Evolutionary conservation across 2,113 vertebrate genomes (phyloP).

Genomic region (Tamias sibiricus): DNA sequence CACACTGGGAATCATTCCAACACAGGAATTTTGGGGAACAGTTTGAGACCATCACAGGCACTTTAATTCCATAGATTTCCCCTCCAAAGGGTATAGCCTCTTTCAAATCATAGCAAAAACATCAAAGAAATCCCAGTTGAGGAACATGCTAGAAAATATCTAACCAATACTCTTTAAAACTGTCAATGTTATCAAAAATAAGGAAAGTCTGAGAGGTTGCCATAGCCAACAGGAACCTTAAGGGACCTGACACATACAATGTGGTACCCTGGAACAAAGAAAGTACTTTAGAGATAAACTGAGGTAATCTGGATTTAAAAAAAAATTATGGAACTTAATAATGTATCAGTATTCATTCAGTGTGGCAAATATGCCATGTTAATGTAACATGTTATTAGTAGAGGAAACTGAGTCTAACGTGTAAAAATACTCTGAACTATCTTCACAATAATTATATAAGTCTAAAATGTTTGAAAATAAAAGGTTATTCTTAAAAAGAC

Average conservation of each 20-base stretch:
- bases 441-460: background rate
- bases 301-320: background rate
- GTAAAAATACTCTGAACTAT: background rate
- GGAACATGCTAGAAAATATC: background rate
- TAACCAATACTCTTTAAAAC: background rate
- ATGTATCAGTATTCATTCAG: background rate
- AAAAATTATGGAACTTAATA: background rate
- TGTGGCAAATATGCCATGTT: background rate
- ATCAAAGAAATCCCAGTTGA: background rate
- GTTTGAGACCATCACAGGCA: background rate
- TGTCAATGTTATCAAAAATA: background rate
- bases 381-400: background rate
- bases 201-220: background rate
- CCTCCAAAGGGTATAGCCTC: background rate
- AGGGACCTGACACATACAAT: background rate
- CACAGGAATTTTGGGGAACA: background rate
- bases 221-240: background rate
- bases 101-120: background rate
- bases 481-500: background rate
- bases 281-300: background rate
- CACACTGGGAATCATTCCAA: background rate
- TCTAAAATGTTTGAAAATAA: slow-evolving; percentile 33
- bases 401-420: background rate
- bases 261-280: background rate
- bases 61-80: background rate